Conservation (phyloP, 2,797 vertebrate genomes). For the Synaphobranchus kaupii region DNA sequence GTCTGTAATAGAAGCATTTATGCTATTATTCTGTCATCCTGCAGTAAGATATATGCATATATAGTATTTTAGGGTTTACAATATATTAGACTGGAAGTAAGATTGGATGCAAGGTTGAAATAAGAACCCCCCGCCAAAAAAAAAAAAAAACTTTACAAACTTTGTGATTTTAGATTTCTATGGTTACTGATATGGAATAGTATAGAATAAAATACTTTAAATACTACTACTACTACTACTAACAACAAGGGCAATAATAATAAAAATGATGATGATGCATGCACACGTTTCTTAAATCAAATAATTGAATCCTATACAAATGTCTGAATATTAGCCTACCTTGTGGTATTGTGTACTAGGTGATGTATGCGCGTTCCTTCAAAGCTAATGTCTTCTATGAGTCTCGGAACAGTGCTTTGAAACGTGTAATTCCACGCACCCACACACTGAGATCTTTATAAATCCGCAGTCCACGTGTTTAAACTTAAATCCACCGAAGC, state of each 20-base stretch:
- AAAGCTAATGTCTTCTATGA: not conserved
- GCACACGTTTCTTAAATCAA: not conserved
- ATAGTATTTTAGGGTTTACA: not conserved
- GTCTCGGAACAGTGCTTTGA: slow-evolving; percentile 7
- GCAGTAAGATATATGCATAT: no score
- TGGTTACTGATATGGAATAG: not conserved
- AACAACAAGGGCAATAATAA: not conserved
- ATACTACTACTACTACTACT: not conserved
- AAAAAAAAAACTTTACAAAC: not conserved
- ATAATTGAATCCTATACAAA: not conserved
- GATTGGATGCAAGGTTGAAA: not conserved
- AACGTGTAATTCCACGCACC: slow-evolving; percentile 44
- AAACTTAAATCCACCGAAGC: slow-evolving; percentile 46
- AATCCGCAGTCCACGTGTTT: slow-evolving; percentile 25
- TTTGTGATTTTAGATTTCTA: not conserved
- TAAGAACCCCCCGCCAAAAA: not conserved
- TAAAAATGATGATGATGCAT: slow-evolving; percentile 1
- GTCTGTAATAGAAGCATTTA: no score
- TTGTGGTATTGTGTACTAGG: slow-evolving; percentile 1
- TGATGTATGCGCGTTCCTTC: not conserved
- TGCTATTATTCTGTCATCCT: no score
- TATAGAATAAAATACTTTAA: not conserved
- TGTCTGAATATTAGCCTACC: slow-evolving; percentile 1
- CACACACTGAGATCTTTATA: slow-evolving; percentile 41
- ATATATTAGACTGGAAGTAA: not conserved